These are phyloP conservation scores for Vandiemenella viatica DNA, from an alignment of 2,888 invertebrate species.

Conservation along the genomic window DNA sequence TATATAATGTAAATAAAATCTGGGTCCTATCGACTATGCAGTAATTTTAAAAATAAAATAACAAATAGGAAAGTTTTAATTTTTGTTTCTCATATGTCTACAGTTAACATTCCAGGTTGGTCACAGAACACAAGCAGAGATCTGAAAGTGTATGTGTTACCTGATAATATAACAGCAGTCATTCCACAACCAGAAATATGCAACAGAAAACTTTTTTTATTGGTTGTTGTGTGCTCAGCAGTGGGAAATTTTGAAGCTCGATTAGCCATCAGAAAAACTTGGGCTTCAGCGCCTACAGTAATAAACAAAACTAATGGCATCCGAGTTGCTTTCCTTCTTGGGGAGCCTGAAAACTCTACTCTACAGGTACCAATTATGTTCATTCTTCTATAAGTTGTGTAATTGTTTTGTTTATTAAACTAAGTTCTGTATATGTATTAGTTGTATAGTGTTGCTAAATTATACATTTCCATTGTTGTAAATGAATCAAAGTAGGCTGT, in stretches of 20 bases:
- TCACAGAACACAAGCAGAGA: slow-evolving; percentile 57
- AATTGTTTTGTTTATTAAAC: too few species aligned
- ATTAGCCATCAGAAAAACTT: slow-evolving; percentile 51
- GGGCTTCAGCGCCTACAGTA: slow-evolving; percentile 36
- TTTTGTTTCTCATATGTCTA: too few species aligned
- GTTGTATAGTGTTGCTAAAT: too few species aligned
- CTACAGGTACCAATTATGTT: slow-evolving; percentile 27
- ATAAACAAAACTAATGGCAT: slow-evolving; percentile 6
- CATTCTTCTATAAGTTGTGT: too few species aligned
- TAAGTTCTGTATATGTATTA: too few species aligned
- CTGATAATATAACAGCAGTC: slow-evolving; percentile 49
- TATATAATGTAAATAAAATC: too few species aligned
- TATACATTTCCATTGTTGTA: too few species aligned
- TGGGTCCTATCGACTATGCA: too few species aligned
- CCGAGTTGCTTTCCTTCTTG: slow-evolving; percentile 42
- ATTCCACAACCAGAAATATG: slow-evolving; percentile 27
- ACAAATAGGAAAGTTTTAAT: too few species aligned
- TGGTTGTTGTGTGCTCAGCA: slow-evolving; percentile 63
- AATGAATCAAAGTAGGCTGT: too few species aligned
- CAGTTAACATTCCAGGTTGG: slow-evolving; percentile 42
- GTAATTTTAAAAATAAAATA: too few species aligned
- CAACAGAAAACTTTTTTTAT: slow-evolving; percentile 35
- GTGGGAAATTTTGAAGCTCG: slow-evolving; percentile 51
- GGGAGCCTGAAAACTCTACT: slow-evolving; percentile 40
- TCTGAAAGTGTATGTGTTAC: slow-evolving; percentile 52